phyloP scores from a whole-genome alignment of 2,888 invertebrate species.

The Apodemia duryi region DNA sequence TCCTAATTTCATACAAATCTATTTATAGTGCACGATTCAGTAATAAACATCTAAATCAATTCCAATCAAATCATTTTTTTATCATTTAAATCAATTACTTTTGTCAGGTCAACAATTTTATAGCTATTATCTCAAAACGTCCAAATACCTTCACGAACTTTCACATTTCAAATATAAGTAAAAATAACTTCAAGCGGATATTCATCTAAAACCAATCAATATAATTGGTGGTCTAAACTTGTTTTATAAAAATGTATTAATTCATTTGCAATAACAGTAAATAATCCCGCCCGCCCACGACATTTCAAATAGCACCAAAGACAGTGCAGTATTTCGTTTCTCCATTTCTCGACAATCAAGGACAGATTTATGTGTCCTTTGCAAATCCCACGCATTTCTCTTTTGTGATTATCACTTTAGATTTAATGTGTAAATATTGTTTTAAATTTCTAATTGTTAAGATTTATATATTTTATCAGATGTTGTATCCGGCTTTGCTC shows the following conservation, averaged over 20 bases:
- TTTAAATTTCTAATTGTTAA: conserved; percentile 2
- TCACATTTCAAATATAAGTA: not conserved
- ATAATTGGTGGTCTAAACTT: not conserved
- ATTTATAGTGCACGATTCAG: no score
- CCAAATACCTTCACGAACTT: not conserved
- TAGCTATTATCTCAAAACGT: not conserved
- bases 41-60: no score
- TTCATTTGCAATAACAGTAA: conserved; percentile 24
- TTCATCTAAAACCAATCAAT: not conserved
- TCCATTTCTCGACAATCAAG: conserved; percentile 57
- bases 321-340: conserved; percentile 42
- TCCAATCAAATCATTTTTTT: no score
- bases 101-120: not conserved
- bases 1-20: no score
- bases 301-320: conserved; percentile 43
- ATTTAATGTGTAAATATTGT: conserved; percentile 13
- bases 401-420: conserved; percentile 28
- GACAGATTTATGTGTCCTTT: conserved; percentile 62
- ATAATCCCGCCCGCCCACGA: conserved; percentile 53
- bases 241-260: not conserved
- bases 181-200: not conserved
- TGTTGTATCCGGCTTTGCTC: not conserved
- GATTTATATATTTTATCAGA: not conserved
- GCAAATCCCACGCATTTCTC: conserved; percentile 49
- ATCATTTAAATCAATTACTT: no score